phyloP scores from a whole-genome alignment of 2,113 vertebrate species.

The Stigmatopora nigra region DNA sequence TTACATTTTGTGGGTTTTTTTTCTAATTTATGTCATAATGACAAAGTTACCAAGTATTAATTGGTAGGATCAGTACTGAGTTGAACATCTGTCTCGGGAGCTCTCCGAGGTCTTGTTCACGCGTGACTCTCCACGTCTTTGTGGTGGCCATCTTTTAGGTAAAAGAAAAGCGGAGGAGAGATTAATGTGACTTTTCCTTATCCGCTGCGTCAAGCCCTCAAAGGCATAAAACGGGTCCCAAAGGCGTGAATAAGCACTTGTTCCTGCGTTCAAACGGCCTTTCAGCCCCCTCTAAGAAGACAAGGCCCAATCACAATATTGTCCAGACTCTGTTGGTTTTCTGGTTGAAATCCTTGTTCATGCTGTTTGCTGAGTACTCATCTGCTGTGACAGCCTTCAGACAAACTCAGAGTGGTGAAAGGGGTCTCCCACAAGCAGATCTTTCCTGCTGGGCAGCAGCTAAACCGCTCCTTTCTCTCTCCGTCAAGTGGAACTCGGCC shows the following conservation, averaged over 20 bases:
- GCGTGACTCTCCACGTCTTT: constrained; percentile 43
- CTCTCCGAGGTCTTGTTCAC: constrained; percentile 41
- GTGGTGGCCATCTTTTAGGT: neutral
- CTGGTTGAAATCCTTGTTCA: constrained; percentile 99
- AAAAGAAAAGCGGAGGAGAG: constrained; percentile 48
- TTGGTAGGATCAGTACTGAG: too few relatives aligned
- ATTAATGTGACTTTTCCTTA: constrained; percentile 69
- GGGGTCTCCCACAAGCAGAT: constrained; percentile 89
- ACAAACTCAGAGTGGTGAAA: constrained; percentile 90
- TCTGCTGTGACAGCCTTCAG: constrained; percentile 96
- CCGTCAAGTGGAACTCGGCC: constrained; percentile 92
- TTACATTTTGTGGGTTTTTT: too few relatives aligned
- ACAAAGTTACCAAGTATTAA: too few relatives aligned
- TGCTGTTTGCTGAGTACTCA: constrained; percentile 98
- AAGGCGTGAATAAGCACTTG: constrained; percentile 76
- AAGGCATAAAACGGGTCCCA: constrained; percentile 67
- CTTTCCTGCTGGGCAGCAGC: constrained; percentile 88
- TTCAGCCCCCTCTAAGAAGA: constrained; percentile 77
- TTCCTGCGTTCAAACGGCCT: constrained; percentile 75
- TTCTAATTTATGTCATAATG: too few relatives aligned
- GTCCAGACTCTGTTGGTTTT: constrained; percentile 89
- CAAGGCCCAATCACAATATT: constrained; percentile 82
- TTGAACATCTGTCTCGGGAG: too few relatives aligned
- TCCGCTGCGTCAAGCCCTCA: constrained; percentile 57
- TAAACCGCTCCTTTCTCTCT: constrained; percentile 91